A percentile compares a stretch with the other conserved stretches of the same genome.
Evolutionary conservation across 2,797 vertebrate genomes (phyloP).

Genomic region (Cygnus olor): DNA sequence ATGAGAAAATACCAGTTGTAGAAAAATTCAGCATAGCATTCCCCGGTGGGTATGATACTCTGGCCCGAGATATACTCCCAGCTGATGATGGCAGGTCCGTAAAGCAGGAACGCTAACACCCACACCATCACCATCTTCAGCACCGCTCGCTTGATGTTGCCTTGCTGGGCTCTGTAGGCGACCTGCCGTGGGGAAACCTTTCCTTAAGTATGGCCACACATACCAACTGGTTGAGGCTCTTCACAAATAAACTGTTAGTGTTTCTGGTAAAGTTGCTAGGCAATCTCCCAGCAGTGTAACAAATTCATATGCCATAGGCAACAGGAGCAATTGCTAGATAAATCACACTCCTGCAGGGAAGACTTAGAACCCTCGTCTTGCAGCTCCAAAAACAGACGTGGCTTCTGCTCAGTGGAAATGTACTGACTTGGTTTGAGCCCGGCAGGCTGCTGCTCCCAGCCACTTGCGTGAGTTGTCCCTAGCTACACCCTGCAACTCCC

Average conservation of each 20-base stretch:
- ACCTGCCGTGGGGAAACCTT: slow-evolving; percentile 79
- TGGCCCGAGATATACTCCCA: slow-evolving; percentile 89
- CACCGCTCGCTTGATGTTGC: slow-evolving; percentile 88
- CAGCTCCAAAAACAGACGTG: neutral
- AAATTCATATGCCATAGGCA: neutral
- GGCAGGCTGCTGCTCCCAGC: neutral
- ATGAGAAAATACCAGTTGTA: slow-evolving; percentile 98
- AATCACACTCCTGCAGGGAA: neutral
- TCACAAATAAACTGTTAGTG: neutral
- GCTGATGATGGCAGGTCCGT: slow-evolving; percentile 94
- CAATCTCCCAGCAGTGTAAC: slow-evolving; percentile 3
- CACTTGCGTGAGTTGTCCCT: neutral
- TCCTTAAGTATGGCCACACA: neutral
- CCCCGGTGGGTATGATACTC: slow-evolving; percentile 87
- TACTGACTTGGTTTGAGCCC: neutral
- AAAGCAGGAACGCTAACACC: slow-evolving; percentile 93
- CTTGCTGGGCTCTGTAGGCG: slow-evolving; percentile 93
- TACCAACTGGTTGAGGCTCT: neutral
- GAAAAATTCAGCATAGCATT: slow-evolving; percentile 96
- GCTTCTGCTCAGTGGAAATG: neutral
- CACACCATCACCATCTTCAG: slow-evolving; percentile 93
- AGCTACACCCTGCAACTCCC: neutral
- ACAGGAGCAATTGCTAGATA: neutral
- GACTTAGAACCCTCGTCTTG: neutral
- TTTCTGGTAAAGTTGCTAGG: slow-evolving; percentile 48